Evolutionary conservation across 2,113 vertebrate species (phyloP), one percentile per base, ranked within the genome.

Genomic region (Oplegnathus fasciatus): DNA sequence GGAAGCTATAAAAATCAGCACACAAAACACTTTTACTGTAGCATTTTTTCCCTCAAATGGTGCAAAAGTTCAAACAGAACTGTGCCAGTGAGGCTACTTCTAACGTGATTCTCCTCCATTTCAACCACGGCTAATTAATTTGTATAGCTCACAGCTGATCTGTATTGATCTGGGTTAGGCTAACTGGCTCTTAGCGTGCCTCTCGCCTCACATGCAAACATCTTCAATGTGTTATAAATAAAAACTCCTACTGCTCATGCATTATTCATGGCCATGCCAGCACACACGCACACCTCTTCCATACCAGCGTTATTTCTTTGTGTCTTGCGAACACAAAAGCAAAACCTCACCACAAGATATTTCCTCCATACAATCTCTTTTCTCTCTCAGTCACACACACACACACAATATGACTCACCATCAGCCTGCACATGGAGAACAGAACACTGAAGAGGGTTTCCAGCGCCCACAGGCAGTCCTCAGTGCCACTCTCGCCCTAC

Each of bases 341-440:
- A 87, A 76, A 87, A 81, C 9, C 54, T 75, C 72, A 79, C 57
- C 76, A 71, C 26, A 78, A 81, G 28, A 87, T 54, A 84, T 82
- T 50, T 84, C 37, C 30, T 22, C 46, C 64, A 73, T 73, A 60
- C 58, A 82, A 52, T 70, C 46, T 66, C 40, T 37, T 73, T 60
- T 87, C 76, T 82, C 66, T 64, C 74, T 69, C 50, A 11, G 22
- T 44, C 61, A 65, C 55, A 66, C 60, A 84, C 37, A 75, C 52
- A 85, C 9, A 65, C 57, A 86, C 55, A 24, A 18, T 48, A 75
- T 92, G 82, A 93, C 97, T 97, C 95, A 99, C 98, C 98, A 99
- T 99, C 75, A 99, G 96, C 89, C 97, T 96, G 95, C 98, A 99
- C 96, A 99, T 97, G 92, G 97, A 97, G 92, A 98, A 96, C n/a